These are phyloP conservation scores for Polydrusus pterygomalis DNA, from an alignment of 2,888 invertebrate genomes.

Conservation along the genomic window DNA sequence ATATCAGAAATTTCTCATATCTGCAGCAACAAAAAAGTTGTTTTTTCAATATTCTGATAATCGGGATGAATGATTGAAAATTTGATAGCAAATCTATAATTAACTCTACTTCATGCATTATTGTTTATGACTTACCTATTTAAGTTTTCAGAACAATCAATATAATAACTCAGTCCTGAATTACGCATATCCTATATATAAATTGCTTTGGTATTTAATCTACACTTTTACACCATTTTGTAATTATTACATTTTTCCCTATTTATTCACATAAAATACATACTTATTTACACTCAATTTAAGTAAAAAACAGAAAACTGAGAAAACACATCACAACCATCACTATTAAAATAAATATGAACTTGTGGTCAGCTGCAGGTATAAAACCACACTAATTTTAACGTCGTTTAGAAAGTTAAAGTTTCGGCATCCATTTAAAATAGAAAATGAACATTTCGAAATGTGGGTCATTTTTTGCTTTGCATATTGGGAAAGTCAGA, in stretches of 20 bases:
- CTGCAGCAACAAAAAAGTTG: too few species aligned
- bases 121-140: not conserved
- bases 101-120: too few species aligned
- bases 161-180: not conserved
- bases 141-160: not conserved
- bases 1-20: too few species aligned
- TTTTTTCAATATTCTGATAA: too few species aligned
- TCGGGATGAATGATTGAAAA: too few species aligned
- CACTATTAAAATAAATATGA: conserved; percentile 1
- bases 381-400: conserved; percentile 58
- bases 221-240: too few species aligned
- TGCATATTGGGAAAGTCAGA: conserved; percentile 66
- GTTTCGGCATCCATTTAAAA: conserved; percentile 35
- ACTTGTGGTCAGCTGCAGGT: conserved; percentile 43
- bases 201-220: too few species aligned
- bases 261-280: too few species aligned
- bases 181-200: not conserved
- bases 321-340: not conserved
- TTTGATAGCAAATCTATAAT: too few species aligned
- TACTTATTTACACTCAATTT: too few species aligned
- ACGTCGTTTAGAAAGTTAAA: conserved; percentile 55
- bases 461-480: conserved; percentile 68
- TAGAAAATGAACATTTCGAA: conserved; percentile 44
- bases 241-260: too few species aligned
- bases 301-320: not conserved